Percentiles rank a stretch among this genome's conserved stretches.
These are phyloP conservation scores for Leptinotarsa lineolata DNA, from an alignment of 1,140 invertebrate genomes.

Conservation along the genomic window DNA sequence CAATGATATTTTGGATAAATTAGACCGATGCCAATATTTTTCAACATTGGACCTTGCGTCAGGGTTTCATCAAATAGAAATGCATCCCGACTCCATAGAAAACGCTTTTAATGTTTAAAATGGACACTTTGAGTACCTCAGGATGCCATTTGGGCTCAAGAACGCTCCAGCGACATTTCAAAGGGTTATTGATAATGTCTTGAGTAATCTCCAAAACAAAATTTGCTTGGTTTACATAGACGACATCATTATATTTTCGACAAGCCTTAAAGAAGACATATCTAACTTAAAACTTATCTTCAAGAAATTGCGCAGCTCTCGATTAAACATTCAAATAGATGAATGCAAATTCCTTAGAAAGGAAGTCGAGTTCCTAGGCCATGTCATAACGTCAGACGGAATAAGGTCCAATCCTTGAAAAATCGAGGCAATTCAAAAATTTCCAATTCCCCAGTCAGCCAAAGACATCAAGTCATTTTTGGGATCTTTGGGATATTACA, in stretches of 20 bases:
- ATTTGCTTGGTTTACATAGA: conserved; percentile 46
- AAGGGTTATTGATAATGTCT: conserved; percentile 50
- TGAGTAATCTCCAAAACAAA: not conserved
- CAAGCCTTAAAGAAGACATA: conserved; percentile 29
- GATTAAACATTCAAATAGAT: conserved; percentile 40
- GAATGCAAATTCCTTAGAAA: conserved; percentile 48
- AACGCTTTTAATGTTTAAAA: conserved; percentile 56
- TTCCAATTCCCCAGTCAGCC: conserved; percentile 37
- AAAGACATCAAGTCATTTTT: conserved; percentile 42
- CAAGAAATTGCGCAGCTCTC: conserved; percentile 27
- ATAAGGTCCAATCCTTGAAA: conserved; percentile 39
- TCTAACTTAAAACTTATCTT: conserved; percentile 25
- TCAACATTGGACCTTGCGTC: conserved; percentile 56
- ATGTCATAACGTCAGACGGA: conserved; percentile 41
- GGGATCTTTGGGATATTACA: too few species aligned
- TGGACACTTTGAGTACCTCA: conserved; percentile 52
- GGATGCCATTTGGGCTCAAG: conserved; percentile 56
- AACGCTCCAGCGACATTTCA: conserved; percentile 57
- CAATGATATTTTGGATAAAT: conserved; percentile 53
- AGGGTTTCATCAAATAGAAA: conserved; percentile 58
- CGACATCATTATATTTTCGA: conserved; percentile 44
- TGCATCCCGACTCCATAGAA: conserved; percentile 48
- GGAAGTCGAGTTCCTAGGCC: conserved; percentile 54
- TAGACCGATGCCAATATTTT: conserved; percentile 54
- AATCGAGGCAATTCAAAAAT: conserved; percentile 38